phyloP scores from a whole-genome alignment of 2,888 invertebrate species.

The Hipparchia sbordonii region DNA sequence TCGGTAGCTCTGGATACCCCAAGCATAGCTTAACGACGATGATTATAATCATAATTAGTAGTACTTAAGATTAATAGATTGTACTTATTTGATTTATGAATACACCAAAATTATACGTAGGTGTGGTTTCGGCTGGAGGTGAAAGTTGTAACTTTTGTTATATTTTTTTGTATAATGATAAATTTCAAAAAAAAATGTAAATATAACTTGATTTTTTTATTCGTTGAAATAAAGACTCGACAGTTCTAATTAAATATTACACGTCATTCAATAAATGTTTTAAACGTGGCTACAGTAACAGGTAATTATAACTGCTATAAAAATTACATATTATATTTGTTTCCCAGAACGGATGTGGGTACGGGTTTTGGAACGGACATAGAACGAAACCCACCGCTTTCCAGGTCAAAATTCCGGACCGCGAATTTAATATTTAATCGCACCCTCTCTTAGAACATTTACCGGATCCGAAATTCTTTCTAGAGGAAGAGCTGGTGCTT shows the following conservation, averaged over 20 bases:
- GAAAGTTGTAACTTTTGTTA: too few relatives aligned
- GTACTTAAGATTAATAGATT: too few relatives aligned
- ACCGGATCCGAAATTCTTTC: constrained; percentile 71
- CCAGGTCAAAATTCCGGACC: constrained; percentile 79
- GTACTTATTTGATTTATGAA: too few relatives aligned
- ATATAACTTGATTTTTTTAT: too few relatives aligned
- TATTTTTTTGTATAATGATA: too few relatives aligned
- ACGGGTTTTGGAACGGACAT: constrained; percentile 57
- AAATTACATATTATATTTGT: constrained; percentile 64
- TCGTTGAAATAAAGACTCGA: neutral
- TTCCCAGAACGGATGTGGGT: constrained; percentile 66
- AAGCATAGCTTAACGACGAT: too few relatives aligned
- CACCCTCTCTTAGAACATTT: constrained; percentile 82
- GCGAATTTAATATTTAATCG: constrained; percentile 82
- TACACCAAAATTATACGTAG: too few relatives aligned
- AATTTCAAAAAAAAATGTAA: too few relatives aligned
- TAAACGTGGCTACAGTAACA: constrained; percentile 32
- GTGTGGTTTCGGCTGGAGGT: too few relatives aligned
- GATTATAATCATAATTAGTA: too few relatives aligned
- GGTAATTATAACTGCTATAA: constrained; percentile 51
- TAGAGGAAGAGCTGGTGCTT: constrained; percentile 17
- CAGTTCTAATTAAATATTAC: neutral
- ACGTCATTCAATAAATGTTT: neutral
- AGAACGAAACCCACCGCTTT: constrained; percentile 54
- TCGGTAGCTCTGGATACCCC: too few relatives aligned